phyloP scores from a whole-genome alignment of 2,888 invertebrate species.

The Hemicrepidius hirtus region DNA sequence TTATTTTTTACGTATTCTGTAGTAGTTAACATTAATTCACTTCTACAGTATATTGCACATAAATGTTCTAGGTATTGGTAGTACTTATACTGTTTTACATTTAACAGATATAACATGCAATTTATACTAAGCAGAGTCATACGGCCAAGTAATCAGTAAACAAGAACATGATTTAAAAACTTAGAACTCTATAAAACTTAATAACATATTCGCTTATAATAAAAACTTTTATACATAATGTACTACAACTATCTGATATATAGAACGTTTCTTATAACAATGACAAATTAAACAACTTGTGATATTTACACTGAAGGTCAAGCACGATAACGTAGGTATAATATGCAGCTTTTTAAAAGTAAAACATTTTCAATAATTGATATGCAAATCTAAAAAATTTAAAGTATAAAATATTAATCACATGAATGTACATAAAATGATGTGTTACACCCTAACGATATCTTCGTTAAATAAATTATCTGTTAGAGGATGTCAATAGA shows the following conservation, averaged over 20 bases:
- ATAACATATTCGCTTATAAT: constrained; percentile 31
- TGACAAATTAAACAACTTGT: constrained; percentile 34
- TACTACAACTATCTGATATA: constrained; percentile 39
- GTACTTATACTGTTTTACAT: too few relatives aligned
- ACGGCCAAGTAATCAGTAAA: constrained; percentile 24
- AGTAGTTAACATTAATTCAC: constrained; percentile 27
- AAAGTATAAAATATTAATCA: constrained; percentile 10
- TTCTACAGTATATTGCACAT: constrained; percentile 38
- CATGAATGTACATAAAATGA: constrained; percentile 28
- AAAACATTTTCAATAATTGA: neutral
- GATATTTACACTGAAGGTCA: constrained; percentile 47
- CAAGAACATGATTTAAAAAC: constrained; percentile 37
- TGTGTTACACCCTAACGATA: neutral
- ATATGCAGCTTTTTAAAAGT: neutral
- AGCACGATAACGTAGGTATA: constrained; percentile 15
- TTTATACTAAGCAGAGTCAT: constrained; percentile 30
- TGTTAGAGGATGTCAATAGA: constrained; percentile 1
- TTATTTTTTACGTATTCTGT: constrained; percentile 26
- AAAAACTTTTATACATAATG: constrained; percentile 27
- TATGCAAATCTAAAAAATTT: constrained; percentile 13
- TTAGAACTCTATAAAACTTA: constrained; percentile 38
- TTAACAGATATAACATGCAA: constrained; percentile 41
- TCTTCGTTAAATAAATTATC: neutral
- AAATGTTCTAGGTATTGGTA: too few relatives aligned
- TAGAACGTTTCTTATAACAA: constrained; percentile 31